Conservation (phyloP, 2,888 invertebrate genomes). For the Clunio marinus region DNA sequence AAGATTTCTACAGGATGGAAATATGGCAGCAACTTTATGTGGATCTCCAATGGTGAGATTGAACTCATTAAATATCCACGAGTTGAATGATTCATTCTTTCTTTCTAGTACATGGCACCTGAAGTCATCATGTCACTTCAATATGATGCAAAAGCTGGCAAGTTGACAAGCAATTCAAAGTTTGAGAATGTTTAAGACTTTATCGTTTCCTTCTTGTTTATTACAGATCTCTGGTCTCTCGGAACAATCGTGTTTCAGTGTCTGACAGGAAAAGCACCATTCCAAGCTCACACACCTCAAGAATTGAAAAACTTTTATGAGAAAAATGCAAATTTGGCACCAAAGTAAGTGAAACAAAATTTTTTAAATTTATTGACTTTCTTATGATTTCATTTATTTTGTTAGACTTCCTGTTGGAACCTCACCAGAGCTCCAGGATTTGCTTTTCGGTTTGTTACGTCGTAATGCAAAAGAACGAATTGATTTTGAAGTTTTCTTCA, state of each 20-base stretch:
- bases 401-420: conserved; percentile 88
- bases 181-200: not conserved
- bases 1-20: conserved; percentile 95
- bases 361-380: conserved; percentile 28
- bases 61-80: not conserved
- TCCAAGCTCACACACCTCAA: conserved; percentile 96
- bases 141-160: conserved; percentile 94
- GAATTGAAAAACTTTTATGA: conserved; percentile 96
- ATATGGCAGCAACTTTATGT: conserved; percentile 98
- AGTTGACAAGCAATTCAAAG: not conserved
- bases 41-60: conserved; percentile 96
- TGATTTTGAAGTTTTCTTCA: conserved; percentile 94
- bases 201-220: not conserved
- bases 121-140: conserved; percentile 99
- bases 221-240: conserved; percentile 83
- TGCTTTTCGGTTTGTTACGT: conserved; percentile 80
- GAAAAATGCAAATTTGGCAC: conserved; percentile 83
- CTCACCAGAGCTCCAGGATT: conserved; percentile 80
- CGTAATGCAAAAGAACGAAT: conserved; percentile 93
- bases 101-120: conserved; percentile 66
- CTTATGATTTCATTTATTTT: conserved; percentile 39
- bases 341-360: conserved; percentile 63
- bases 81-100: conserved; percentile 15
- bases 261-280: conserved; percentile 97
- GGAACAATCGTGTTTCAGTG: conserved; percentile 99